Conservation (phyloP, 2,797 vertebrate genomes). For the Jordanella pulchra region DNA sequence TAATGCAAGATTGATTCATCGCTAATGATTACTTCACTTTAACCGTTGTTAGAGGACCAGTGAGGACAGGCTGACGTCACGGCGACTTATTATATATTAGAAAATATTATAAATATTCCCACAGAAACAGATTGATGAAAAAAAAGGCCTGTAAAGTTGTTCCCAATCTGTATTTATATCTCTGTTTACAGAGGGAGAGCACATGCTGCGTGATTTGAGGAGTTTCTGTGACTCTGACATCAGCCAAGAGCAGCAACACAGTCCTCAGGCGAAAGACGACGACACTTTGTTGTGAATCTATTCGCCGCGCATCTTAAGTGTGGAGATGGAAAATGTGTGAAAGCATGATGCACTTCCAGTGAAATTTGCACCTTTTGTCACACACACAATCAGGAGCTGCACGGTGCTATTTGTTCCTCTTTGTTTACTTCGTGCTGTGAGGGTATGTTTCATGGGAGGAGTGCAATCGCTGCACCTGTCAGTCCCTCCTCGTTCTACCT, state of each 20-base stretch:
- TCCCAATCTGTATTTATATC: neutral
- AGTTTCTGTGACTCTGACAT: conserved; percentile 29
- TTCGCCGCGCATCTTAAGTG: conserved; percentile 21
- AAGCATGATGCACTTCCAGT: conserved; percentile 40
- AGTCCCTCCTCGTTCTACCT: conserved; percentile 37
- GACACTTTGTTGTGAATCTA: neutral
- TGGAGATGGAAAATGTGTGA: conserved; percentile 37
- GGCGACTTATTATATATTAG: no score
- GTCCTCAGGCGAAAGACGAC: conserved; percentile 15
- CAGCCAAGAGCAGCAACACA: conserved; percentile 14
- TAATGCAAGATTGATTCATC: no score
- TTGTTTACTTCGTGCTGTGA: conserved; percentile 43
- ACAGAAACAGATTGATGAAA: neutral
- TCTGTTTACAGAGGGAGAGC: neutral
- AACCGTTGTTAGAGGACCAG: neutral
- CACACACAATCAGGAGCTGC: conserved; percentile 22
- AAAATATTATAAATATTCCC: neutral
- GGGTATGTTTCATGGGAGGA: conserved; percentile 48
- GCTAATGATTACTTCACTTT: no score
- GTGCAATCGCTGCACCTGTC: conserved; percentile 56
- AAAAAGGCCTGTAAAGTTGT: neutral
- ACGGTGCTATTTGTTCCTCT: conserved; percentile 36
- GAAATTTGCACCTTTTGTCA: conserved; percentile 46
- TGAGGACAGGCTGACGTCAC: no score
- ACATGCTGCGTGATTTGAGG: neutral